These are phyloP conservation scores for Campoplex nolae DNA, from an alignment of 2,888 invertebrate genomes.

Conservation along the genomic window DNA sequence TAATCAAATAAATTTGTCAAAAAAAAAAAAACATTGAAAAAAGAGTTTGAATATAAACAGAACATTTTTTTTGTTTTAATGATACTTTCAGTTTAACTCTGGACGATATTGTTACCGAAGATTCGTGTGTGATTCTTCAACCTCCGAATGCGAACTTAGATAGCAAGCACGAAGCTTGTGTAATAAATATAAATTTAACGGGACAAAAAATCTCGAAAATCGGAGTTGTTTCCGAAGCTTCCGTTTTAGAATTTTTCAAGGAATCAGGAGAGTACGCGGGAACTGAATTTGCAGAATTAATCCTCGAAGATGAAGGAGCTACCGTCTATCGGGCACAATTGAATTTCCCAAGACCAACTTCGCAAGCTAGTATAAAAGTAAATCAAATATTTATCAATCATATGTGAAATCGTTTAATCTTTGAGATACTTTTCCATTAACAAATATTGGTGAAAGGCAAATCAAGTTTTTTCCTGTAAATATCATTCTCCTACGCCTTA, in stretches of 20 bases:
- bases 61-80: constrained; percentile 10
- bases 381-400: neutral
- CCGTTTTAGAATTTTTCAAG: constrained; percentile 84
- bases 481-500: no score
- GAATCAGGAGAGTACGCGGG: constrained; percentile 84
- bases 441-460: no score
- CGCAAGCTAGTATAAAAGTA: constrained; percentile 82
- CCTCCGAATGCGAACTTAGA: constrained; percentile 71
- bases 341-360: constrained; percentile 77
- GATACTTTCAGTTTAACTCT: constrained; percentile 78
- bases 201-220: constrained; percentile 80
- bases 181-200: constrained; percentile 78
- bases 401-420: neutral
- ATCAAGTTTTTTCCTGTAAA: no score
- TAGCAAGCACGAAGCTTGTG: constrained; percentile 76
- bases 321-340: constrained; percentile 81
- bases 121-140: constrained; percentile 80
- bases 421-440: neutral
- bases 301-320: constrained; percentile 83
- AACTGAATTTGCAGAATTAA: constrained; percentile 81
- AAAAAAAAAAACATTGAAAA: neutral
- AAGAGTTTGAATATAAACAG: neutral
- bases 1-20: neutral
- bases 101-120: constrained; percentile 81
- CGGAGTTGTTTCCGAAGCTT: constrained; percentile 83